Conservation (phyloP, 2,888 invertebrate species). For the Drosophila subsilvestris region DNA sequence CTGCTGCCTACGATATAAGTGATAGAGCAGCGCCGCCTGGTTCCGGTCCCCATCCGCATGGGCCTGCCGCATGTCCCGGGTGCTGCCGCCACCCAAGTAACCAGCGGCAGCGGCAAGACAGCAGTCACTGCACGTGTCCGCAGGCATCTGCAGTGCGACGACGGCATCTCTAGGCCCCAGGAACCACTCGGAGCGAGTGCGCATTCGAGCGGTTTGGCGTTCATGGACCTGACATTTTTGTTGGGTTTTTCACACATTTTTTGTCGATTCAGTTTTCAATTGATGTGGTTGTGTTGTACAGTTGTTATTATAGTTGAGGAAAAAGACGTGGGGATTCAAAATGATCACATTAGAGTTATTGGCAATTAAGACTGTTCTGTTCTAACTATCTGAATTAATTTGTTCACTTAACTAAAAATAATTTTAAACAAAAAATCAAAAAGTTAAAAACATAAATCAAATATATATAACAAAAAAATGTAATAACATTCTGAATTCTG, state of each 20-base stretch:
- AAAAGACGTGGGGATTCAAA: constrained; percentile 72
- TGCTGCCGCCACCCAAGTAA: constrained; percentile 80
- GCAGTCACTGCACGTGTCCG: constrained; percentile 82
- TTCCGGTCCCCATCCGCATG: constrained; percentile 35
- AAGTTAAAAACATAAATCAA: constrained; percentile 33
- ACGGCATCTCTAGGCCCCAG: constrained; percentile 85
- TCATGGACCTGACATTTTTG: constrained; percentile 91
- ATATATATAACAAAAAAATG: constrained; percentile 22
- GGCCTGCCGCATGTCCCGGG: constrained; percentile 64
- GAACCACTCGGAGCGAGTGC: constrained; percentile 99
- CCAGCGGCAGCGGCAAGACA: constrained; percentile 74
- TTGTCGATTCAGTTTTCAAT: constrained; percentile 32
- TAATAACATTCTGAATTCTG: constrained; percentile 14
- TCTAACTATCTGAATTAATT: constrained; percentile 30
- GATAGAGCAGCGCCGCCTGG: constrained; percentile 70
- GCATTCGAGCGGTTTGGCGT: constrained; percentile 97
- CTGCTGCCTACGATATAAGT: constrained; percentile 77
- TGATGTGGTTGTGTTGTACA: constrained; percentile 36
- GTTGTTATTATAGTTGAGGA: constrained; percentile 54
- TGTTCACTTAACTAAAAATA: constrained; percentile 33
- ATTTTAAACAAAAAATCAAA: constrained; percentile 18
- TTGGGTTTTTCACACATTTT: constrained; percentile 23
- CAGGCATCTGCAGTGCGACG: constrained; percentile 77
- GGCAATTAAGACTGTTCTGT: constrained; percentile 48
- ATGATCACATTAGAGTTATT: constrained; percentile 72